Conservation (phyloP, 1,140 invertebrate species). For the Luehdorfia chinensis region DNA sequence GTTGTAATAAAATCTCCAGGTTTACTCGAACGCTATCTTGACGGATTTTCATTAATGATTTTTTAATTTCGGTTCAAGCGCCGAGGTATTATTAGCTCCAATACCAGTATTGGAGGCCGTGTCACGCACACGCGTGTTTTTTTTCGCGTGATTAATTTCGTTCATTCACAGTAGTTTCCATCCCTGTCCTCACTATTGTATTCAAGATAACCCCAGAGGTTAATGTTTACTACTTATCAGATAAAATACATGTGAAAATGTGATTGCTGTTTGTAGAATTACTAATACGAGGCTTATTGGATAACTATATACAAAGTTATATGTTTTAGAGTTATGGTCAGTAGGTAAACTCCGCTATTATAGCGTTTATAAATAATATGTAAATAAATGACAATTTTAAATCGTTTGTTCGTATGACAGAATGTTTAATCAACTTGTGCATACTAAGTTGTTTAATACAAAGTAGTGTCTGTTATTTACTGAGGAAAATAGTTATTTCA, state of each 20-base stretch:
- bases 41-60: slow-evolving; percentile 16
- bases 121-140: slow-evolving; percentile 5
- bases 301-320: slow-evolving; percentile 6
- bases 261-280: background rate
- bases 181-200: slow-evolving; percentile 5
- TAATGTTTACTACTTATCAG: slow-evolving; percentile 9
- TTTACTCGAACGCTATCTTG: slow-evolving; percentile 7
- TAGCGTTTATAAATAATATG: background rate
- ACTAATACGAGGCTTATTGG: slow-evolving; percentile 4
- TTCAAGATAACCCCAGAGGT: slow-evolving; percentile 14
- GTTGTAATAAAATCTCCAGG: background rate
- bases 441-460: background rate
- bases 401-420: background rate
- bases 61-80: slow-evolving; percentile 3
- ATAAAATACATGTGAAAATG: slow-evolving; percentile 11
- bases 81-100: slow-evolving; percentile 3
- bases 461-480: background rate
- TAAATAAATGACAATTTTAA: slow-evolving; percentile 1
- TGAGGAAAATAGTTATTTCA: no score
- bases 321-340: background rate
- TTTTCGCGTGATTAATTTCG: slow-evolving; percentile 15
- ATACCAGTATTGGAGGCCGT: slow-evolving; percentile 15
- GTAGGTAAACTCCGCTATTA: slow-evolving; percentile 1
- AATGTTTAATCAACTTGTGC: background rate
- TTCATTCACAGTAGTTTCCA: slow-evolving; percentile 18